phyloP scores from a whole-genome alignment of 2,113 vertebrate genomes.

The Fulmarus glacialis region DNA sequence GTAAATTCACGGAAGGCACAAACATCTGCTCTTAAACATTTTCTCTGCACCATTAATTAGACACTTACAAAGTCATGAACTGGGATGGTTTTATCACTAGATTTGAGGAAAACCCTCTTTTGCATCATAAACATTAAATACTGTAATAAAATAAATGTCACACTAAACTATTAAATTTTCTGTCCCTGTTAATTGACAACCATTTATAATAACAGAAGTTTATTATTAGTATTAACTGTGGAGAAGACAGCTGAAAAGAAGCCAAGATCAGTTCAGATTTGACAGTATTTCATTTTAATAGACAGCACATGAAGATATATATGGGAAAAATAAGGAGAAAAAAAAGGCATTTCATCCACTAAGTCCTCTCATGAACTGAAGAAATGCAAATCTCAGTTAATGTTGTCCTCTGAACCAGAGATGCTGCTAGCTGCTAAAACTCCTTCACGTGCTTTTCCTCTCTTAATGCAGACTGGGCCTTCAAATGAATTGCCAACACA shows the following conservation, averaged over 20 bases:
- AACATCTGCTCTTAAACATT: background rate
- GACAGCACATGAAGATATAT: background rate
- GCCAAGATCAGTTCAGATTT: background rate
- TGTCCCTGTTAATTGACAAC: background rate
- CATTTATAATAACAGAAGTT: background rate
- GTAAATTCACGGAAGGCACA: background rate
- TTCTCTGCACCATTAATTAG: background rate
- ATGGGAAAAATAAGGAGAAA: background rate
- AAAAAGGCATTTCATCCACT: background rate
- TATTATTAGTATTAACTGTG: background rate
- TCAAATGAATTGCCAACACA: background rate
- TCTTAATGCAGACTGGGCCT: background rate
- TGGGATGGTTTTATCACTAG: background rate
- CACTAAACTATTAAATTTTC: background rate
- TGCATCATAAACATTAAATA: background rate
- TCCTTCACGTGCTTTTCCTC: background rate
- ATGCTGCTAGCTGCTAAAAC: background rate
- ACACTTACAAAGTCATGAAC: background rate
- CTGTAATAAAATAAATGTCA: background rate
- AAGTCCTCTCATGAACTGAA: background rate
- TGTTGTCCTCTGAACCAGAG: background rate
- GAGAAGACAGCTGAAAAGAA: background rate
- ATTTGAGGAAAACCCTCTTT: background rate
- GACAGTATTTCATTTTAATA: background rate
- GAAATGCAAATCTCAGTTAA: background rate